phyloP scores from a whole-genome alignment of 2,113 vertebrate species.

The Danionella cerebrum region DNA sequence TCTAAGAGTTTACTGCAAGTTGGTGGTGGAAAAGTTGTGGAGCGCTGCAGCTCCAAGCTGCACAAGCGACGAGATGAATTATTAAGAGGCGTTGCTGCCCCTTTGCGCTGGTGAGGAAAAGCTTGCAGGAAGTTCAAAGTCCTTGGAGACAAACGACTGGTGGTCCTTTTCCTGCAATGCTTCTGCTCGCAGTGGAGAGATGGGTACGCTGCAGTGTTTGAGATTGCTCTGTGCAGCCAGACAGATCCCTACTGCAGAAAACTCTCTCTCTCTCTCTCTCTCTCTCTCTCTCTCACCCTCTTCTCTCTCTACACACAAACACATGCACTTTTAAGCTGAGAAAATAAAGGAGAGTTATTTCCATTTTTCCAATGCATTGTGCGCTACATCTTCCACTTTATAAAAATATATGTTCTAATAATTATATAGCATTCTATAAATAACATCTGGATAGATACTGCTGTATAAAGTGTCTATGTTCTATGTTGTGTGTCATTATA shows the following conservation, averaged over 20 bases:
- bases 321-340: too few relatives aligned
- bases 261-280: constrained; percentile 35
- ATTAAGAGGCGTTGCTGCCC: constrained; percentile 40
- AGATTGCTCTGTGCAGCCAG: constrained; percentile 35
- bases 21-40: constrained; percentile 43
- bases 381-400: too few relatives aligned
- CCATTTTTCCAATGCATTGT: too few relatives aligned
- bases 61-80: too few relatives aligned
- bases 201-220: neutral
- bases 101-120: neutral
- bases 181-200: neutral
- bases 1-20: constrained; percentile 25
- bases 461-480: too few relatives aligned
- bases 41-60: constrained; percentile 20
- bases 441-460: too few relatives aligned
- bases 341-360: too few relatives aligned
- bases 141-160: constrained; percentile 24
- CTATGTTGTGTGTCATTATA: too few relatives aligned
- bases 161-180: neutral
- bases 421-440: too few relatives aligned
- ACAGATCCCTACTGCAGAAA: constrained; percentile 56
- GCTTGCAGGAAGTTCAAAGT: constrained; percentile 40
- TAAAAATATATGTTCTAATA: too few relatives aligned
- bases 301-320: neutral
- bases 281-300: constrained; percentile 36